Evolutionary conservation across 2,113 vertebrate species (phyloP).

Genomic region (Leucoraja erinaceus): DNA sequence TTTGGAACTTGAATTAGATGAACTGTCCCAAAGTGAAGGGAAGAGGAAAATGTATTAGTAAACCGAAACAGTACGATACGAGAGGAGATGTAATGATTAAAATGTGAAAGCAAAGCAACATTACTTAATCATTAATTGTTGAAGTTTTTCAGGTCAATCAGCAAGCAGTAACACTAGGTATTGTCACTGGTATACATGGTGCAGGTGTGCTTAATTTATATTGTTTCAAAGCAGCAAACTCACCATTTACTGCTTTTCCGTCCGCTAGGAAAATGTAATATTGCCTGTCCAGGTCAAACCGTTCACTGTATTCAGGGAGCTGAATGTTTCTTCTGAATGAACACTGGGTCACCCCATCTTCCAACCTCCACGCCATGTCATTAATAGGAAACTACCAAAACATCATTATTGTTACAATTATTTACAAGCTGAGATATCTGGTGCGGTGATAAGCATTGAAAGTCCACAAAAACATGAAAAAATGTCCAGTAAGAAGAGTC

Average conservation of each 20-base stretch:
- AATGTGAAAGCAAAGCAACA: not conserved
- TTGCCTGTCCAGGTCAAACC: conserved; percentile 62
- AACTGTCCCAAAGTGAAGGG: not conserved
- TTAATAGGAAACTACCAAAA: conserved; percentile 60
- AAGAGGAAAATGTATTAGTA: not conserved
- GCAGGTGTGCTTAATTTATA: not conserved
- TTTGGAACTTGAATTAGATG: not conserved
- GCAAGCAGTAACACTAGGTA: too few species aligned
- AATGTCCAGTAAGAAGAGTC: not conserved
- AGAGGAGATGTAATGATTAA: not conserved
- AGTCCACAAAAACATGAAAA: not conserved
- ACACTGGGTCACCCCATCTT: conserved; percentile 69
- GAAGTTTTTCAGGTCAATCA: not conserved
- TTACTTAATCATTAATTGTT: not conserved
- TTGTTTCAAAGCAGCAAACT: conserved; percentile 11
- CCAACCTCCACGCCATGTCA: conserved; percentile 63
- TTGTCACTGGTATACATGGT: not conserved
- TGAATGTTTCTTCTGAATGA: conserved; percentile 64
- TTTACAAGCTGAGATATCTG: not conserved
- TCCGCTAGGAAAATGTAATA: conserved; percentile 77
- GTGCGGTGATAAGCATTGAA: not conserved
- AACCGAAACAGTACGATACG: too few species aligned
- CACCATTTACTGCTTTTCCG: conserved; percentile 63
- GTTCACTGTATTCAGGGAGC: conserved; percentile 50
- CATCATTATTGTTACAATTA: conserved; percentile 17